Evolutionary conservation across 2,113 vertebrate species (phyloP).

Genomic region (Amia ocellicauda): DNA sequence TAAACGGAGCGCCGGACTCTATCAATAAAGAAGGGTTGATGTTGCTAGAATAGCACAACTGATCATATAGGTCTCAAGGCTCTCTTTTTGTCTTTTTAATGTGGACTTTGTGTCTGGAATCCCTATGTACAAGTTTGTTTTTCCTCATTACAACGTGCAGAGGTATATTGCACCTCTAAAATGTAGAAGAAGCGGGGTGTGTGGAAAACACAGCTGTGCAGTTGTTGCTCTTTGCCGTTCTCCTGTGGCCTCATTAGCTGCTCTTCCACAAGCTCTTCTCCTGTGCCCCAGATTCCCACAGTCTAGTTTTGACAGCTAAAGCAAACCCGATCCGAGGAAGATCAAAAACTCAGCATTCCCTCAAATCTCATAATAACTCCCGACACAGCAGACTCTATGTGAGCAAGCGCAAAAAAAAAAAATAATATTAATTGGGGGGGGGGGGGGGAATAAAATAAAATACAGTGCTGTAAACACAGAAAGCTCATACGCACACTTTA

Average conservation of each 20-base stretch:
- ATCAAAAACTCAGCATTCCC: constrained; percentile 64
- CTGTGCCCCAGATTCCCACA: constrained; percentile 47
- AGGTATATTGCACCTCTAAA: neutral
- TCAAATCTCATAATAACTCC: constrained; percentile 60
- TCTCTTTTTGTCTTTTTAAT: neutral
- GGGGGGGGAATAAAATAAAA: constrained; percentile 24
- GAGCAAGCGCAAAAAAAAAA: constrained; percentile 40
- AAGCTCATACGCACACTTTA: neutral
- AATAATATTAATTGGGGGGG: too few species aligned
- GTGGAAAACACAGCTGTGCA: neutral
- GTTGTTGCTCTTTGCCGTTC: constrained; percentile 30
- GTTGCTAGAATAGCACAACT: neutral
- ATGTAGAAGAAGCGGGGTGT: neutral
- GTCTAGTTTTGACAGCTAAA: constrained; percentile 59
- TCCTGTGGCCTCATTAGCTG: constrained; percentile 69
- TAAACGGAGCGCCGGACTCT: too few species aligned
- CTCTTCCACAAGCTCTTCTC: constrained; percentile 25
- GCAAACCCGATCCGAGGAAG: constrained; percentile 48
- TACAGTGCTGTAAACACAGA: neutral
- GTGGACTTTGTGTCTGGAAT: neutral
- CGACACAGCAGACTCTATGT: constrained; percentile 31
- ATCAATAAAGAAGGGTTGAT: too few species aligned
- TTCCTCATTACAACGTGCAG: neutral
- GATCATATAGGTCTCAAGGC: too few species aligned
- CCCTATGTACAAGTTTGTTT: neutral